These are phyloP conservation scores for Amphiprion clarkii DNA, from an alignment of 2,797 vertebrate genomes.

Conservation along the genomic window DNA sequence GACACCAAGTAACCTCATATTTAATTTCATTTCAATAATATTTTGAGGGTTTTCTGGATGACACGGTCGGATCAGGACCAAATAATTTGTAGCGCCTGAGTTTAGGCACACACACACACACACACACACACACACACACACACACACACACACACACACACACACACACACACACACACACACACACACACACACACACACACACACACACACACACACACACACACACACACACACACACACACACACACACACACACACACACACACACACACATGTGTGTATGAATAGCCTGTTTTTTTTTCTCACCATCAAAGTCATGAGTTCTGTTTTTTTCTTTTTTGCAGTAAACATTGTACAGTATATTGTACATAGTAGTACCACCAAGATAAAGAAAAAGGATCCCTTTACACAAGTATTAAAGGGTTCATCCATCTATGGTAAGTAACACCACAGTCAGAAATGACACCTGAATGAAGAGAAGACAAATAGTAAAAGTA, in stretches of 20 bases:
- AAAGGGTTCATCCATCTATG: not conserved
- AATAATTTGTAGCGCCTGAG: slow-evolving; percentile 9
- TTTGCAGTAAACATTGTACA: not conserved
- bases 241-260: not conserved
- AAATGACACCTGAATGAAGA: not conserved
- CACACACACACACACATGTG: slow-evolving; percentile 14
- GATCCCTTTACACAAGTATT: not conserved
- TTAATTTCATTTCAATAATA: slow-evolving; percentile 30
- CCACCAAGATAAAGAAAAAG: not conserved
- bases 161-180: not conserved
- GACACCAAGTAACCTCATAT: slow-evolving; percentile 4
- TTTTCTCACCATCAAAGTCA: slow-evolving; percentile 33
- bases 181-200: no score
- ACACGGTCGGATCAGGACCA: not conserved
- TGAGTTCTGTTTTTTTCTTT: no score
- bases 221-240: no score
- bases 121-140: no score
- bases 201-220: no score
- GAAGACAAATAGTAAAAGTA: slow-evolving; percentile 38
- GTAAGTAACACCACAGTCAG: not conserved
- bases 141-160: not conserved
- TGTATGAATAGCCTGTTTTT: slow-evolving; percentile 38
- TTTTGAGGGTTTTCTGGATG: slow-evolving; percentile 5
- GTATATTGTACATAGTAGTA: not conserved
- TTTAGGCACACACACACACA: no score